Evolutionary conservation across 2,113 vertebrate species (phyloP).

Genomic region (Psephotus haematonotus): DNA sequence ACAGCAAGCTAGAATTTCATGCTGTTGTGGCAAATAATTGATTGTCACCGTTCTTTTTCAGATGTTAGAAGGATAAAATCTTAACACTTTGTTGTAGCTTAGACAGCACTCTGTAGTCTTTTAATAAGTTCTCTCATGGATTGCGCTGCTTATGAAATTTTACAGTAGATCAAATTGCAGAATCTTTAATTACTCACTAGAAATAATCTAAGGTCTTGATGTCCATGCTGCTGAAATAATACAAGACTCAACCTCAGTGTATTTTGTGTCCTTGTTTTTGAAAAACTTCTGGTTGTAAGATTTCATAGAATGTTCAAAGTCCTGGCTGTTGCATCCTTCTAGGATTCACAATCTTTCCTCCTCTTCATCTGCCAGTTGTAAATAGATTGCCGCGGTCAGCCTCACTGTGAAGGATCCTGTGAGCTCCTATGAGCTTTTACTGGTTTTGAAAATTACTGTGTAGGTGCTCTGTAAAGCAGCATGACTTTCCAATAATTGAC

Average conservation of each 20-base stretch:
- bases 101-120: neutral
- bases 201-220: neutral
- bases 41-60: neutral
- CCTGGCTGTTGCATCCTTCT: neutral
- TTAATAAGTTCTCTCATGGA: neutral
- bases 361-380: neutral
- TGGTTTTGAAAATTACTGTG: neutral
- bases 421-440: neutral
- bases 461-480: neutral
- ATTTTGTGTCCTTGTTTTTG: neutral
- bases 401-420: neutral
- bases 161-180: neutral
- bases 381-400: rapidly evolving
- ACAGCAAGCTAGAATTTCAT: neutral
- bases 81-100: neutral
- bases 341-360: neutral
- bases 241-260: neutral
- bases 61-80: neutral
- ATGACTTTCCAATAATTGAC: neutral
- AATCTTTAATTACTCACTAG: neutral
- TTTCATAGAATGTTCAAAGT: neutral
- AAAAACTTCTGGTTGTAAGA: neutral
- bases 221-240: neutral
- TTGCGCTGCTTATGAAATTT: neutral
- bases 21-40: neutral